Percentiles rank a stretch among this genome's conserved stretches.
phyloP scores from a whole-genome alignment of 1,140 invertebrate species.

The Meloidogyne floridensis region DNA sequence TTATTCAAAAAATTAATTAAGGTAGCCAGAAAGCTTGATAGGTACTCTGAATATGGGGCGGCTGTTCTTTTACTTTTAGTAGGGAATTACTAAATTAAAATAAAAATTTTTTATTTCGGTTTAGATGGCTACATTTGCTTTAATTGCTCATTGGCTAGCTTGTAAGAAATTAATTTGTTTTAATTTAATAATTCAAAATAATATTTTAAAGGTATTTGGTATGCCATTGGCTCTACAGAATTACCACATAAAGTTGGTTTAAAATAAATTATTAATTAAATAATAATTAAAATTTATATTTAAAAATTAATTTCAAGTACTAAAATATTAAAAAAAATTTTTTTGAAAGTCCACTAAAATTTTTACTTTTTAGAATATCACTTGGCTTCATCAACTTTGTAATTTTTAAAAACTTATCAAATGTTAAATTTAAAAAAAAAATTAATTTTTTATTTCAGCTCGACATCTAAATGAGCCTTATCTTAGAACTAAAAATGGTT shows the following conservation, averaged over 20 bases:
- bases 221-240: slow-evolving; percentile 93
- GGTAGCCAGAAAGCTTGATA: slow-evolving; percentile 90
- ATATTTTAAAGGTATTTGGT: slow-evolving; percentile 77
- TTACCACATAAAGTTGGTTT: slow-evolving; percentile 71
- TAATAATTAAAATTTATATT: no score
- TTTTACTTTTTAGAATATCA: slow-evolving; percentile 33
- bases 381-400: slow-evolving; percentile 65
- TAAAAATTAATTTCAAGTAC: no score
- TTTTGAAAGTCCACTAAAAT: not conserved
- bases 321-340: no score
- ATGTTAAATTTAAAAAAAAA: slow-evolving; percentile 9
- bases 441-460: slow-evolving; percentile 41
- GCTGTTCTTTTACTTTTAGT: slow-evolving; percentile 73
- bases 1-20: not conserved
- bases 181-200: not conserved
- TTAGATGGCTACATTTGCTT: slow-evolving; percentile 92
- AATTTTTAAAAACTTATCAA: not conserved
- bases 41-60: slow-evolving; percentile 97
- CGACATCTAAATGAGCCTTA: slow-evolving; percentile 60
- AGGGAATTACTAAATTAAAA: not conserved
- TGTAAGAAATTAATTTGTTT: slow-evolving; percentile 69
- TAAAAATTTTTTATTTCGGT: not conserved
- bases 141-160: slow-evolving; percentile 98
- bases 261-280: not conserved
- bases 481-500: slow-evolving; percentile 52